Conservation (phyloP, 2,797 vertebrate genomes). For the Leuciscus waleckii region DNA sequence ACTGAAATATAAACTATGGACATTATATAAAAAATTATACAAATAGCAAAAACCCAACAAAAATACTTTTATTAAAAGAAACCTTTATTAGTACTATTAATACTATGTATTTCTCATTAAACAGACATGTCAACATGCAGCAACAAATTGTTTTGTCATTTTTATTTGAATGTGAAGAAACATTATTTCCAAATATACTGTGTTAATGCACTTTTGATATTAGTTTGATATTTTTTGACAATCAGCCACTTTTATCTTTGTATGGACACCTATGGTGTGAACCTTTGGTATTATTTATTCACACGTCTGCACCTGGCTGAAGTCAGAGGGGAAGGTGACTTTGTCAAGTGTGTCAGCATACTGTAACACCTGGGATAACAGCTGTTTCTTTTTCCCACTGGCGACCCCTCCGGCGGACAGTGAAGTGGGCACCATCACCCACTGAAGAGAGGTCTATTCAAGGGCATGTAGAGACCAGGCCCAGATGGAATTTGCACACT, state of each 20-base stretch:
- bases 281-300: constrained; percentile 6
- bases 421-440: constrained; percentile 34
- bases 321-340: constrained; percentile 52
- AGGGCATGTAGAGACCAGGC: constrained; percentile 6
- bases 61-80: neutral
- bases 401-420: constrained; percentile 1
- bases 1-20: neutral
- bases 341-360: constrained; percentile 46
- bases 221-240: neutral
- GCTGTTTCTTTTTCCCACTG: constrained; percentile 30
- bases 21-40: neutral
- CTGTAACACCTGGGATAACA: constrained; percentile 56
- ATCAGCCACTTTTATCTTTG: neutral
- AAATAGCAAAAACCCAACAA: neutral
- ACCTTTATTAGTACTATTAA: too few relatives aligned
- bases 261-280: neutral
- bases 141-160: neutral
- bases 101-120: too few relatives aligned
- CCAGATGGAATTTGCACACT: neutral
- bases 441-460: constrained; percentile 27
- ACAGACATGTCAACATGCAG: neutral
- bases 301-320: constrained; percentile 21
- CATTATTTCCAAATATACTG: neutral
- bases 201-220: neutral
- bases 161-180: neutral